Conservation (phyloP, 1,140 invertebrate species). For the Dreissena rostriformis region DNA sequence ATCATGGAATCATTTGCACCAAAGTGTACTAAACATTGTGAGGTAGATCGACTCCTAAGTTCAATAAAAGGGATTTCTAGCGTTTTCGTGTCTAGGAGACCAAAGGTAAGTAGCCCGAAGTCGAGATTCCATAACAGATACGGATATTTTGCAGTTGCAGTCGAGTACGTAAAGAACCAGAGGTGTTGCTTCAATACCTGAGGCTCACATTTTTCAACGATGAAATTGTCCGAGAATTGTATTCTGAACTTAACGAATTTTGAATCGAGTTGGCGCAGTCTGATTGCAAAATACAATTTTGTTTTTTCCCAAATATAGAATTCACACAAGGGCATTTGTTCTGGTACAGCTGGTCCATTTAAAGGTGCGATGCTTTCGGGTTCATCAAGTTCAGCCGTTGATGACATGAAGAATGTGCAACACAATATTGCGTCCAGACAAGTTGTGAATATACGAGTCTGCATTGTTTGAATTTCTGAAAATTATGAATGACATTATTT, state of each 20-base stretch:
- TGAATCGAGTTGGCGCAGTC: not conserved
- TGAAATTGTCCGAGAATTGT: not conserved
- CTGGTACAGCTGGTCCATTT: too few species aligned
- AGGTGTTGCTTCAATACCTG: slow-evolving; percentile 25
- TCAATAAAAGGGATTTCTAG: not conserved
- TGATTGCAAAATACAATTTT: not conserved
- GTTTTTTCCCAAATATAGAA: too few species aligned
- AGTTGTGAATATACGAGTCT: too few species aligned
- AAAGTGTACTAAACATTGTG: not conserved
- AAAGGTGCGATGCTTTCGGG: too few species aligned
- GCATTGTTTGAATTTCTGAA: too few species aligned
- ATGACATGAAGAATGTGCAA: too few species aligned
- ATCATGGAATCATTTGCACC: not conserved
- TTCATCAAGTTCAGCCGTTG: too few species aligned
- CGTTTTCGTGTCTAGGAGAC: slow-evolving; percentile 41
- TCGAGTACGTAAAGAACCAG: slow-evolving; percentile 32
- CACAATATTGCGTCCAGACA: too few species aligned
- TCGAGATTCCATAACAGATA: slow-evolving; percentile 18
- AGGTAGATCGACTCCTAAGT: not conserved
- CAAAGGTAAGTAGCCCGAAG: slow-evolving; percentile 23
- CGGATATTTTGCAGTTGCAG: not conserved
- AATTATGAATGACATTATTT: too few species aligned
- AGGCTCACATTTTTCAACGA: not conserved
- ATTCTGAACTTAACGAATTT: not conserved
- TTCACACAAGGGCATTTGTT: too few species aligned